phyloP scores from a whole-genome alignment of 30 jellyfish, hydroid and myxozoan genomes.

The Cassiopea xamachana region DNA sequence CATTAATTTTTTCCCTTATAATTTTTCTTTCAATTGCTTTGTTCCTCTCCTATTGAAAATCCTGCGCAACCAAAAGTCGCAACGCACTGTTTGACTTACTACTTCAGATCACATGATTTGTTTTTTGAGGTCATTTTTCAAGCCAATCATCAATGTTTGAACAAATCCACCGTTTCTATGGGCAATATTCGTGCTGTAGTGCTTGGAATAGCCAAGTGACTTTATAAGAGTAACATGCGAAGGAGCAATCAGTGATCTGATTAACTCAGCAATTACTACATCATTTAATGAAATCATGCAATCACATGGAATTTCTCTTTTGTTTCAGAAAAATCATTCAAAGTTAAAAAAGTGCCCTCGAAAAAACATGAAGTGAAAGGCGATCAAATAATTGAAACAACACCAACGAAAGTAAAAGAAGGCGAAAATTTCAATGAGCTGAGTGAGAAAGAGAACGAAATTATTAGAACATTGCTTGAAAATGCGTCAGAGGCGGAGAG shows the following conservation, averaged over 20 bases:
- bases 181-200: too few relatives aligned
- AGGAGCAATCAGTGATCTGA: neutral
- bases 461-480: slow-evolving; percentile 29
- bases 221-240: neutral
- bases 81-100: too few relatives aligned
- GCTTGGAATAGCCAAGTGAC: too few relatives aligned
- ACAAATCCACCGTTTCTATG: too few relatives aligned
- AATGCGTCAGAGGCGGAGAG: slow-evolving; percentile 46
- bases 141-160: too few relatives aligned
- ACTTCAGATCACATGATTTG: too few relatives aligned
- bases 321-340: neutral
- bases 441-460: slow-evolving; percentile 58
- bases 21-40: too few relatives aligned
- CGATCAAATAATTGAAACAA: neutral
- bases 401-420: neutral
- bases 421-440: neutral
- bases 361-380: neutral
- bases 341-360: neutral
- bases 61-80: too few relatives aligned
- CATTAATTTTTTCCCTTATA: too few relatives aligned
- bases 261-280: neutral
- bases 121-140: too few relatives aligned
- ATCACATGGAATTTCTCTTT: neutral
- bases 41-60: too few relatives aligned
- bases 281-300: neutral